Conservation (phyloP, 30 jellyfish, hydroid and myxozoan species). For the Cassiopea andromeda region DNA sequence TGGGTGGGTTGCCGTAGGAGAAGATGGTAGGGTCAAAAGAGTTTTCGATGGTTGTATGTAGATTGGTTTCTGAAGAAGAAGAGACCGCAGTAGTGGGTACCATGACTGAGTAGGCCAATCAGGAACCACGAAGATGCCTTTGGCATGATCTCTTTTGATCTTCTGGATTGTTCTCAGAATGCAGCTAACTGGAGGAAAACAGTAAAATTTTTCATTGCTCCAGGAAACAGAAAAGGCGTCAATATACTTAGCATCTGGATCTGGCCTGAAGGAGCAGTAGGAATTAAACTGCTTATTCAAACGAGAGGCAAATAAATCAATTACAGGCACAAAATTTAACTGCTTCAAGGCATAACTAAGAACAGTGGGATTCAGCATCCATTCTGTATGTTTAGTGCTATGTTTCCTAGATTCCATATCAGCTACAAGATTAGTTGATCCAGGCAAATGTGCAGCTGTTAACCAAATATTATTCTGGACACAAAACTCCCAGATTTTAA, state of each 20-base stretch:
- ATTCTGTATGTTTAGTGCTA: conserved; percentile 25
- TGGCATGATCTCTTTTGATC: conserved; percentile 8
- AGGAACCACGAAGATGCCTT: conserved; percentile 28
- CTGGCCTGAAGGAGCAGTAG: conserved; percentile 45
- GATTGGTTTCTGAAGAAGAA: conserved; percentile 14
- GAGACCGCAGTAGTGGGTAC: conserved; percentile 13
- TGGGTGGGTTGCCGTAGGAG: neutral
- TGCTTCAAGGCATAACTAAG: conserved; percentile 7
- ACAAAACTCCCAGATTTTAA: conserved; percentile 48
- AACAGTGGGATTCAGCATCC: conserved; percentile 46
- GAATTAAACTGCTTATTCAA: conserved; percentile 5
- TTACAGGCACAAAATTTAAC: conserved; percentile 3
- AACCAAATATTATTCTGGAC: conserved; percentile 32
- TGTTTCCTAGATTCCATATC: conserved; percentile 43
- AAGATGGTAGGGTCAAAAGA: conserved; percentile 26
- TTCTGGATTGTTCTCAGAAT: conserved; percentile 17
- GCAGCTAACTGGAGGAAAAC: conserved; percentile 53
- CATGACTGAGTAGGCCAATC: conserved; percentile 56
- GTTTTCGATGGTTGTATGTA: conserved; percentile 12
- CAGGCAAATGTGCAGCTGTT: conserved; percentile 68
- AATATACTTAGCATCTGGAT: conserved; percentile 35
- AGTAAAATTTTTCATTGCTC: conserved; percentile 10
- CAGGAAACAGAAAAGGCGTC: conserved; percentile 43
- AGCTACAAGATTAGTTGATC: conserved; percentile 37
- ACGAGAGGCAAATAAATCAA: conserved; percentile 61